Conservation (phyloP, 2,113 vertebrate genomes). For the Vicugna pacos region DNA sequence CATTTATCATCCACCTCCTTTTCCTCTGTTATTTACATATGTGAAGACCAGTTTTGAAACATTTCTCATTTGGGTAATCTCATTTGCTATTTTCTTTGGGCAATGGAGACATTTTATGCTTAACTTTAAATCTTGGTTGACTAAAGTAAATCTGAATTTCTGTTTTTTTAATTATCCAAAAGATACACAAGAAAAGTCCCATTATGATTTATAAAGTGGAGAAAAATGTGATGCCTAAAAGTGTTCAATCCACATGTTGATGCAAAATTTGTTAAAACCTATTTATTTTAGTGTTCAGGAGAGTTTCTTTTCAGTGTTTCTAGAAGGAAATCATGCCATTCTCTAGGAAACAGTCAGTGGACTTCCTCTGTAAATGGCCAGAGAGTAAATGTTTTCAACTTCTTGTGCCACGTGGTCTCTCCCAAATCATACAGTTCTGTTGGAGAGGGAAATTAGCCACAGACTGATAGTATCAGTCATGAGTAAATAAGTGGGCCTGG, state of each 20-base stretch:
- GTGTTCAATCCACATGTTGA: background rate
- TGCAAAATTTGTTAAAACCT: background rate
- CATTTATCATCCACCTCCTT: background rate
- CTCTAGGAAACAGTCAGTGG: background rate
- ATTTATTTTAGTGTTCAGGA: background rate
- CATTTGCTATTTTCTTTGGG: background rate
- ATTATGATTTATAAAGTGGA: background rate
- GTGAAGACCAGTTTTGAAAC: background rate
- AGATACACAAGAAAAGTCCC: background rate
- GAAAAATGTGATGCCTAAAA: background rate
- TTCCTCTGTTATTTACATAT: background rate
- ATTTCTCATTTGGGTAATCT: background rate
- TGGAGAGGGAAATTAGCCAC: background rate
- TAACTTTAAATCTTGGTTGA: background rate
- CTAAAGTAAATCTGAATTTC: background rate
- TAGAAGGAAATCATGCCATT: background rate
- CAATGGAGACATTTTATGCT: background rate
- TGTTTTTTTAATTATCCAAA: conserved; percentile 27
- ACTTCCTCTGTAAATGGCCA: background rate
- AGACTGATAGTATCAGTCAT: too few species aligned
- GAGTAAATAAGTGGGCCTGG: too few species aligned
- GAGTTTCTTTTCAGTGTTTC: background rate
- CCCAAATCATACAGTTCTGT: too few species aligned
- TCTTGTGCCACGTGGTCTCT: background rate
- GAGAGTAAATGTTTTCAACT: background rate